Base-by-base conservation (phyloP, 2,797 vertebrate genomes). In the Balearica regulorum region DNA sequence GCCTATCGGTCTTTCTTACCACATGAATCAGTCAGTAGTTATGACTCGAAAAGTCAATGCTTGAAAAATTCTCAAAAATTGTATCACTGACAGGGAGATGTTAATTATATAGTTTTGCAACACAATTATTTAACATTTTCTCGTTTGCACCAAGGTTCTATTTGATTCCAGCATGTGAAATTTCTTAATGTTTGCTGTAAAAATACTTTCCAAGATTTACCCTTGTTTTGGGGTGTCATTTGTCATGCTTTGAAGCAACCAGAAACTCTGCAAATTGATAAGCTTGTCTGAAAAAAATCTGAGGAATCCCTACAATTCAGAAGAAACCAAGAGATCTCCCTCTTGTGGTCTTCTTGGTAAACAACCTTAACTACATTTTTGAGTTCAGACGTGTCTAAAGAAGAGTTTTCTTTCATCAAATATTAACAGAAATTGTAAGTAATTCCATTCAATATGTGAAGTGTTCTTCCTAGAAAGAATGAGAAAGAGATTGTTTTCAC, bases 401-500 rank as follows among this genome's bases (percentile, higher is more conserved):
- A 58, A 18, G 15, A 64, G 25, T 49, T 94, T 88, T 53, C 60
- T 81, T 48, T 82, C 65, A 85, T 44, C 43, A 66, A 96, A 55
- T 19, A 95, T n/a, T 87, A 96, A 90, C 7, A 97, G 62, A 95
- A 95, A 94, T 7, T n/a, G 2, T 29, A 94, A 75, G 25, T 18
- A 80, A 92, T 83, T 68, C 41, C 60, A 95, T 70, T 78, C 85
- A 90, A 91, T 66, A 90, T 9, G 93, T 18, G 80, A 66, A 94
- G 82, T 15, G 3, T 78, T 93, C 82, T 91, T 94, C 92, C 89
- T 82, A 90, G 95, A 96, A 97, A 97, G 83, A 95, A 97, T 95
- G 96, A 97, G 94, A 97, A 97, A 89, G 96, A 95, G 91, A 97
- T 97, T 79, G 94, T 94, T 97, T 97, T 95, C 97, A 97, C 92